Percentiles rank a stretch among this genome's conserved stretches.
Conservation (phyloP, 2,888 invertebrate species). For the Callyntrura sp. region DNA sequence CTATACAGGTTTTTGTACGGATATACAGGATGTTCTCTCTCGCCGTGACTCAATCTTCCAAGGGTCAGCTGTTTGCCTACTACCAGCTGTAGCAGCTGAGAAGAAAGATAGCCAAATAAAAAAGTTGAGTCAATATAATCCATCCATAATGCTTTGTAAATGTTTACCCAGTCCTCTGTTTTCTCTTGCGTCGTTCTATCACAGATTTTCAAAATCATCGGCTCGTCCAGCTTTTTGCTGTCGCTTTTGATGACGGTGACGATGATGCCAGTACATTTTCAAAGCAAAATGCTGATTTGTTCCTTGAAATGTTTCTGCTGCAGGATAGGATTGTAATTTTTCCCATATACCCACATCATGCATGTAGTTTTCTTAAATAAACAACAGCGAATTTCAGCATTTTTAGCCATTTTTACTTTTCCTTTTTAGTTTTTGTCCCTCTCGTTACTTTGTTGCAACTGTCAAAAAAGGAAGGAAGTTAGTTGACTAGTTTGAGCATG, state of each 20-base stretch:
- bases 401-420: slow-evolving; percentile 29
- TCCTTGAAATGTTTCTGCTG: not conserved
- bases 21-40: not conserved
- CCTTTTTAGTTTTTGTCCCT: not conserved
- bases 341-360: not conserved
- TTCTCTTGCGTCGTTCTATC: slow-evolving; percentile 3
- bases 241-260: not conserved
- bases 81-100: slow-evolving; percentile 54
- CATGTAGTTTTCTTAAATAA: not conserved
- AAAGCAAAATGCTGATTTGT: slow-evolving; percentile 21
- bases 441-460: too few relatives aligned
- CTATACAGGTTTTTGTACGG: not conserved
- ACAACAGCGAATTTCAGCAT: slow-evolving; percentile 12
- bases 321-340: too few relatives aligned
- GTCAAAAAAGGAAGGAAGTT: slow-evolving; percentile 13
- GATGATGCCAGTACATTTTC: slow-evolving; percentile 23
- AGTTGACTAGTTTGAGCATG: not conserved
- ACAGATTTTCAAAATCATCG: slow-evolving; percentile 57
- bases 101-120: slow-evolving; percentile 7
- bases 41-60: slow-evolving; percentile 2
- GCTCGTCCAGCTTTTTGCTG: not conserved
- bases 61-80: slow-evolving; percentile 34
- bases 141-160: slow-evolving; percentile 40
- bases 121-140: slow-evolving; percentile 52
- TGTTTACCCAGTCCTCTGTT: slow-evolving; percentile 52